Evolutionary conservation across 2,888 invertebrate species (phyloP), one percentile per base, ranked within the genome.

Genomic region (Acrobasis repandana): DNA sequence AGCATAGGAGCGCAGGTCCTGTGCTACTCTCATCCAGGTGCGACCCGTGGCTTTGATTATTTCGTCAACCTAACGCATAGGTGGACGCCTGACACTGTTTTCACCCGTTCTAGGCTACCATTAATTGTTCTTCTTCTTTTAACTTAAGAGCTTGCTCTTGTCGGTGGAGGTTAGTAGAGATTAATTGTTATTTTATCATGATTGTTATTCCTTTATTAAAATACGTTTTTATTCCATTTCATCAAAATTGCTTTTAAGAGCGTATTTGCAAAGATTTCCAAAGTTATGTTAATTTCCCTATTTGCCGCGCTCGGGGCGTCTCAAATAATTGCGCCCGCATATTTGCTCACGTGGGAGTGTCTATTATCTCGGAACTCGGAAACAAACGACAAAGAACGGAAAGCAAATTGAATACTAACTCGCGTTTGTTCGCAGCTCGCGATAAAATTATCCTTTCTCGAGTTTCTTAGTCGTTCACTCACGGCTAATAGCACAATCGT

Each of bases 341-440:
- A 54, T 54, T 54, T 54, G 54, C 54, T 43, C 38, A 54, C 54
- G 52, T 36, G 36, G 15, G 16, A 52, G 52, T 52, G 52, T 52
- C 52, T 52, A 52, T 52, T 52, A 52, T 52, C 52, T 52, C 52
- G 52, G 16, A 52, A 52, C 52, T 52, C 52, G 34, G 52, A 52
- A 51, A 52, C 52, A 52, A 52, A 36, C 34, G 50, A 50, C 50
- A 36, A 36, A 36, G 52, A 52, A 52, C 34, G 52, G 15, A 52
- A 52, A 52, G 52, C 52, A 52, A 52, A 52, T 52, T 52, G 52
- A 52, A 52, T 52, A 52, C 51, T 51, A 34, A 51, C 52, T 52
- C 36, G 16, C 52, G 52, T 52, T 51, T 52, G 51, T n/a, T 52
- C 34, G 10, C 9, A 36, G 34, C 34, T 34, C 34, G 36, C 16